Evolutionary conservation across 1,140 invertebrate genomes (phyloP).

Genomic region (Cataglyphis hispanica): DNA sequence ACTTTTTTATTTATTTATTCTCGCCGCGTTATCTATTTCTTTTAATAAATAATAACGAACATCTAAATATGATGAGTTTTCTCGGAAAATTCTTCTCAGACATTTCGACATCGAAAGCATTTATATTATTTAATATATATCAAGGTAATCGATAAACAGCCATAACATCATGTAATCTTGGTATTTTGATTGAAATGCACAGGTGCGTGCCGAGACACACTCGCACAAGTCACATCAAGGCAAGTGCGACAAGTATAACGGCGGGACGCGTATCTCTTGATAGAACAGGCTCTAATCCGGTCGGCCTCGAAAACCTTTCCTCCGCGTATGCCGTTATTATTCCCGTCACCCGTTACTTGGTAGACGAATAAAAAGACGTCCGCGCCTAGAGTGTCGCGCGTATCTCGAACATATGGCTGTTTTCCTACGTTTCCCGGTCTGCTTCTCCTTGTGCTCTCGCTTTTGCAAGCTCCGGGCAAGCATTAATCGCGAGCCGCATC

Average conservation of each 20-base stretch:
- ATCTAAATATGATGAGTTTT: background rate
- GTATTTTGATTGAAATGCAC: constrained; percentile 36
- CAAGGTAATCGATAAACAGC: background rate
- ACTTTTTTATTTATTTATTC: background rate
- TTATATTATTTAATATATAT: background rate
- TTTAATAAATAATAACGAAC: background rate
- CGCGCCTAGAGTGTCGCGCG: constrained; percentile 62
- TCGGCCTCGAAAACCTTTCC: constrained; percentile 77
- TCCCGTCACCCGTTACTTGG: constrained; percentile 76
- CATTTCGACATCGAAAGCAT: background rate
- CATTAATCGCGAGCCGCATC: background rate
- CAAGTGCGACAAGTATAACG: constrained; percentile 65
- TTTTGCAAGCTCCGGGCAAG: background rate
- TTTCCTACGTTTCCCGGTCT: constrained; percentile 61
- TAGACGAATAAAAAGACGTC: constrained; percentile 70
- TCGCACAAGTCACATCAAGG: background rate
- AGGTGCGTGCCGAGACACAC: constrained; percentile 44
- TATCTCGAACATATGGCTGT: constrained; percentile 46
- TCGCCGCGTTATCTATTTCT: background rate
- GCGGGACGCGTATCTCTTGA: constrained; percentile 49
- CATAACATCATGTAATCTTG: constrained; percentile 56
- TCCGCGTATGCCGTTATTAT: constrained; percentile 76
- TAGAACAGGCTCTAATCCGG: constrained; percentile 69
- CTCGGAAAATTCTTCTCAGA: background rate
- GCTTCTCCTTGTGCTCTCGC: constrained; percentile 20